These are phyloP conservation scores for Acrocephalus scirpaceus DNA, from an alignment of 2,797 vertebrate genomes.

Conservation along the genomic window DNA sequence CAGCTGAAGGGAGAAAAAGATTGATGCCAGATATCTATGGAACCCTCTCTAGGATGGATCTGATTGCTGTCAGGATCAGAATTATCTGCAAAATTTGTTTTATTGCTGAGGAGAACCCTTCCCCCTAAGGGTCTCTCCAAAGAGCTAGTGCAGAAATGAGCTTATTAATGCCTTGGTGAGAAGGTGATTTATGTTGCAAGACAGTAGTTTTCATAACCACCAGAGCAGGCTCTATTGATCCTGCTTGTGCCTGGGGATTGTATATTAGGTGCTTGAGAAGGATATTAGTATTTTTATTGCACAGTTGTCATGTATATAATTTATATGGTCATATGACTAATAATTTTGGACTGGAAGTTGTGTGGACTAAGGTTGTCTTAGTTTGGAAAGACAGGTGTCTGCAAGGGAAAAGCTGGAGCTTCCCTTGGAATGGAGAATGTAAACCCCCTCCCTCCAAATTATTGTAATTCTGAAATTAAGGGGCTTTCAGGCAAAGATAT, in stretches of 20 bases:
- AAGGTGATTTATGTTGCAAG: neutral
- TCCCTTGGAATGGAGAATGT: neutral
- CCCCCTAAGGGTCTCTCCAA: neutral
- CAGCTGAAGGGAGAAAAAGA: neutral
- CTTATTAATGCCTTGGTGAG: slow-evolving; percentile 13
- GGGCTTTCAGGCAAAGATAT: neutral
- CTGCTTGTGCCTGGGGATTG: neutral
- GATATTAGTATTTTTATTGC: neutral
- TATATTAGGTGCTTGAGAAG: neutral
- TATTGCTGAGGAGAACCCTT: neutral
- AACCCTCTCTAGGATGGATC: neutral
- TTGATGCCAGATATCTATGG: neutral
- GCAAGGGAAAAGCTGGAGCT: neutral
- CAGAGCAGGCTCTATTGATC: neutral
- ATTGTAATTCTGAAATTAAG: neutral
- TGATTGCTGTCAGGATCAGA: neutral
- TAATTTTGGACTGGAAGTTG: fast-evolving
- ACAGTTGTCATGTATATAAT: neutral
- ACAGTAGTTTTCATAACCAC: neutral
- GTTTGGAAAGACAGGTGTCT: neutral
- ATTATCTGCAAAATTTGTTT: neutral
- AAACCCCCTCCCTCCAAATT: neutral
- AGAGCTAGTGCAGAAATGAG: neutral
- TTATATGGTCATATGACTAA: neutral
- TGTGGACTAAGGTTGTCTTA: neutral